These are phyloP conservation scores for Bombycilla garrulus DNA, from an alignment of 2,113 vertebrate species.

Conservation along the genomic window DNA sequence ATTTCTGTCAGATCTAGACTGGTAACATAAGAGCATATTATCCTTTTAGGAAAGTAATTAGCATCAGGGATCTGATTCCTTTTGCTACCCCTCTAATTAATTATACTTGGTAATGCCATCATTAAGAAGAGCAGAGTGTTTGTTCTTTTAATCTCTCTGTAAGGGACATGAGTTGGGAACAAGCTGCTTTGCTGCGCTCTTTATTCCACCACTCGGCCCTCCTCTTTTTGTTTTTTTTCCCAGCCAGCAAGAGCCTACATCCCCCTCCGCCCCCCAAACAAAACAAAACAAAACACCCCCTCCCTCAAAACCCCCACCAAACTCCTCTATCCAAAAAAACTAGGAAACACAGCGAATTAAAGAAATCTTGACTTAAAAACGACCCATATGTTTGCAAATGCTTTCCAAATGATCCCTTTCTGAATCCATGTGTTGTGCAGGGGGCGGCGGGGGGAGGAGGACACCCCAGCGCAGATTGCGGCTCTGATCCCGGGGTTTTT, in stretches of 20 bases:
- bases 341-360: constrained; percentile 79
- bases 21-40: constrained; percentile 52
- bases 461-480: constrained; percentile 41
- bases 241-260: background rate
- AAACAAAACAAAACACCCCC: background rate
- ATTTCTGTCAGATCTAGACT: constrained; percentile 36
- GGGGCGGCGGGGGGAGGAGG: background rate
- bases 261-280: background rate
- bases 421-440: constrained; percentile 42
- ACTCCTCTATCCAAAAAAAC: constrained; percentile 26
- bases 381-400: constrained; percentile 85
- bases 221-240: background rate
- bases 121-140: constrained; percentile 59
- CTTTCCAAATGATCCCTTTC: constrained; percentile 78
- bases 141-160: constrained; percentile 56
- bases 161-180: constrained; percentile 45
- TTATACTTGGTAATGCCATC: constrained; percentile 60
- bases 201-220: constrained; percentile 22
- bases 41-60: constrained; percentile 57
- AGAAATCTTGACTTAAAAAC: constrained; percentile 77
- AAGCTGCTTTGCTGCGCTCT: constrained; percentile 59
- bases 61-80: constrained; percentile 50
- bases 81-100: constrained; percentile 59
- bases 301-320: background rate
- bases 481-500: constrained; percentile 51